These are phyloP conservation scores for Pelecanoides urinatrix DNA, from an alignment of 2,113 vertebrate species.

Conservation along the genomic window DNA sequence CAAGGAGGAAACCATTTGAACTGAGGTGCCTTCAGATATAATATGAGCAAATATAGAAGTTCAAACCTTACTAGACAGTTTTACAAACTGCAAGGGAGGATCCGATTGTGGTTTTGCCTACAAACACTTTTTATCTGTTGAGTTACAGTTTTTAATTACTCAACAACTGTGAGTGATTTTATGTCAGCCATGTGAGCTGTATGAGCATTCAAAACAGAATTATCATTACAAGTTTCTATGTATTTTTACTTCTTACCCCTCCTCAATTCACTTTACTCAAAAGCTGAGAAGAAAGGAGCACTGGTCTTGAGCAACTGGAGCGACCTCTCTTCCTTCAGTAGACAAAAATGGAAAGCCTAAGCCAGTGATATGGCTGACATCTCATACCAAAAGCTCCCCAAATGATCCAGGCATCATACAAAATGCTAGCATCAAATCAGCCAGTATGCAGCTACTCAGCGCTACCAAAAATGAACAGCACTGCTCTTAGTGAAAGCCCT, in stretches of 20 bases:
- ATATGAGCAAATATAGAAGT: not conserved
- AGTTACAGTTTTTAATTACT: constrained; percentile 17
- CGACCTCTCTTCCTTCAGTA: not conserved
- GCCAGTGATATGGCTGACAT: not conserved
- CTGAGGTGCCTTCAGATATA: not conserved
- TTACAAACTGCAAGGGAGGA: not conserved
- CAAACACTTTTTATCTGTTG: not conserved
- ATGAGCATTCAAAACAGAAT: not conserved
- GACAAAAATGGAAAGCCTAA: not conserved
- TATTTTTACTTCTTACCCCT: not conserved
- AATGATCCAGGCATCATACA: not conserved
- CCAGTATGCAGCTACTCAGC: not conserved
- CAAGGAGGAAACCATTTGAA: not conserved
- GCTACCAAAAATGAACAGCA: fast-evolving
- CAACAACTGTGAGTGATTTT: not conserved
- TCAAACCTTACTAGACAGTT: not conserved
- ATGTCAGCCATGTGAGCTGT: not conserved
- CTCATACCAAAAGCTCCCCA: not conserved
- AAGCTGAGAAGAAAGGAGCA: not conserved
- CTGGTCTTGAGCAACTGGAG: not conserved
- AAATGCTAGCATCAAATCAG: not conserved
- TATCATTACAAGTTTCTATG: not conserved
- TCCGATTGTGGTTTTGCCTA: not conserved
- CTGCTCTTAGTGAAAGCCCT: not conserved
- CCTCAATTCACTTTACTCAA: not conserved